Evolutionary conservation across 2,113 vertebrate species (phyloP).

Genomic region (Grantiella picta): DNA sequence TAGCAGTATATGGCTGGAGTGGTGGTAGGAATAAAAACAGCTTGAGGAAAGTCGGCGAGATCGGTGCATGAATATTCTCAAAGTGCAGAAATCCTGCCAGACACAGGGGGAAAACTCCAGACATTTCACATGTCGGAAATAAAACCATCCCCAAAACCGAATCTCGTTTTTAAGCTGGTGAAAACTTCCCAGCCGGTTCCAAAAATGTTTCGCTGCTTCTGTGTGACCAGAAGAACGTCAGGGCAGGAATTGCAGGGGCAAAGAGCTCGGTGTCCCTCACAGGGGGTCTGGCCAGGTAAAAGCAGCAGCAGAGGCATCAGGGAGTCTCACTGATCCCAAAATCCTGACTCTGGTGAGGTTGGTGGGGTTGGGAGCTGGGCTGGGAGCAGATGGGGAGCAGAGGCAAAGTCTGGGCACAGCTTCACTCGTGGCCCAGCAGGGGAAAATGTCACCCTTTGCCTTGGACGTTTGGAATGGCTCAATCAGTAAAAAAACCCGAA

Average conservation of each 20-base stretch:
- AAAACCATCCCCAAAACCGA: background rate
- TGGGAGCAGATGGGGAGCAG: background rate
- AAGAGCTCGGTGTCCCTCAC: background rate
- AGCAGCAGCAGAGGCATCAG: background rate
- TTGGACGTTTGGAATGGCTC: fast-evolving
- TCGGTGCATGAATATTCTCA: background rate
- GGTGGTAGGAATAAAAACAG: background rate
- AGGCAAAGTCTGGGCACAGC: background rate
- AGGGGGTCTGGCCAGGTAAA: background rate
- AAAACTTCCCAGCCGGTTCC: background rate
- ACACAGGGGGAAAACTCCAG: background rate
- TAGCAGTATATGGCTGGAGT: background rate
- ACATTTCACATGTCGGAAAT: background rate
- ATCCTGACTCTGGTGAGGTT: background rate
- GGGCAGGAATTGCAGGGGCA: background rate
- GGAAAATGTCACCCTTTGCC: background rate
- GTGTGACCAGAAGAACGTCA: background rate
- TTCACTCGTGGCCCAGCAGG: fast-evolving
- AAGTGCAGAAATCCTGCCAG: background rate
- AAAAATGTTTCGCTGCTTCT: background rate
- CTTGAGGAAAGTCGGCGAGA: background rate
- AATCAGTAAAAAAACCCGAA: fast-evolving
- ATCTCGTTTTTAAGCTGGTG: background rate
- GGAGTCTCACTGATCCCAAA: fast-evolving
- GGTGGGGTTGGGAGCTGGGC: background rate